Evolutionary conservation across 2,888 invertebrate genomes (phyloP).

Genomic region (Eupelmus urozonus): DNA sequence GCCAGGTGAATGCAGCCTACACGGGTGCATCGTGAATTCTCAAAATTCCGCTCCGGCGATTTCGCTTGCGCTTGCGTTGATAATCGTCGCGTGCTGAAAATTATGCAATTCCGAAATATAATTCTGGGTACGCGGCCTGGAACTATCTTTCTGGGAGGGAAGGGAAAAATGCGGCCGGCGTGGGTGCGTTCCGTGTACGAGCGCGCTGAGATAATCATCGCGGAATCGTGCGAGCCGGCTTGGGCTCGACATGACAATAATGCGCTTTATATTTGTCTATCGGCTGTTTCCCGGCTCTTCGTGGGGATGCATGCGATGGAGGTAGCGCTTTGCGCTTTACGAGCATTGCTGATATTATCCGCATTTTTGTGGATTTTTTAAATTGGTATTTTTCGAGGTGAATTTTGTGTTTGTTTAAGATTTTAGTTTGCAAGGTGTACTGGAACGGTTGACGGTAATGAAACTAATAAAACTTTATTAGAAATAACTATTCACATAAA

Average conservation of each 20-base stretch:
- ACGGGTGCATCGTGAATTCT: constrained; percentile 20
- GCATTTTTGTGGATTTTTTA: too few species aligned
- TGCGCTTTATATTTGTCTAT: constrained; percentile 47
- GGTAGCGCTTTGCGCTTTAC: too few species aligned
- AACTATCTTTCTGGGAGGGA: constrained; percentile 43
- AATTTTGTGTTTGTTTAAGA: too few species aligned
- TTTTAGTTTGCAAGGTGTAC: too few species aligned
- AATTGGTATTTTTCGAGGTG: too few species aligned
- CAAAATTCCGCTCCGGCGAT: constrained; percentile 22
- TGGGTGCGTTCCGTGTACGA: constrained; percentile 16
- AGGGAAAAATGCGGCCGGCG: neutral
- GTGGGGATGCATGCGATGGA: neutral
- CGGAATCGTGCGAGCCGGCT: constrained; percentile 47
- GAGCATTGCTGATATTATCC: too few species aligned
- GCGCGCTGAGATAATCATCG: constrained; percentile 57
- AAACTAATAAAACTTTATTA: too few species aligned
- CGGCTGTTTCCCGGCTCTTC: neutral
- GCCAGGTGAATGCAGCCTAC: neutral
- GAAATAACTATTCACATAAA: too few species aligned
- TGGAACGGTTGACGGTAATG: too few species aligned
- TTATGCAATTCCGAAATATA: constrained; percentile 65
- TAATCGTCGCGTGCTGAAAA: constrained; percentile 70
- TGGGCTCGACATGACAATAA: constrained; percentile 34
- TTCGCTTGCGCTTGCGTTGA: neutral
- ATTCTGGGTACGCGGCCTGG: constrained; percentile 60